phyloP scores from a whole-genome alignment of 2,888 invertebrate genomes.

The Trachelus tabidus region DNA sequence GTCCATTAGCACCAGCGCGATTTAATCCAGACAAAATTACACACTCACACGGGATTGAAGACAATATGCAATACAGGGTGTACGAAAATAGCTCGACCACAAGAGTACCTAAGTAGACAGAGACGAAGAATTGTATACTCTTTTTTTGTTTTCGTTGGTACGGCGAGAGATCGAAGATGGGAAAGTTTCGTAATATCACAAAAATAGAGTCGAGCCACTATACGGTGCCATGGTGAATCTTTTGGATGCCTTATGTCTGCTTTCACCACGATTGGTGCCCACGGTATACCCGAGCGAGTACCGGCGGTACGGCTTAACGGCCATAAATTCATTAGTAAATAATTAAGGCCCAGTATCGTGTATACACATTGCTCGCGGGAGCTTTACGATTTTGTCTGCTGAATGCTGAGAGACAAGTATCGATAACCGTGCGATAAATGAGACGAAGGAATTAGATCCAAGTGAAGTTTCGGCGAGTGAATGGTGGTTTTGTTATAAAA shows the following conservation, averaged over 20 bases:
- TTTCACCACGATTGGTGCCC: background rate
- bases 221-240: background rate
- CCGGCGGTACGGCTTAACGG: background rate
- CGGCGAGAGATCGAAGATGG: background rate
- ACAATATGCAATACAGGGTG: background rate
- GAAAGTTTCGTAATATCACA: slow-evolving; percentile 15
- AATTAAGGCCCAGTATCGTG: background rate
- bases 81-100: background rate
- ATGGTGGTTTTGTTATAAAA: background rate
- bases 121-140: background rate
- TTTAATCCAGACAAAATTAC: background rate
- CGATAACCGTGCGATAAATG: background rate
- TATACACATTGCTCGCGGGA: slow-evolving; percentile 2
- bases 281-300: background rate
- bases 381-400: background rate
- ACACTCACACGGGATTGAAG: background rate
- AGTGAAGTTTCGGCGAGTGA: background rate
- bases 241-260: background rate
- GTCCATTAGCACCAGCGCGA: background rate
- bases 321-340: slow-evolving; percentile 14
- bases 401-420: background rate
- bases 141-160: background rate
- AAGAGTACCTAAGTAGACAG: background rate
- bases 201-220: slow-evolving; percentile 13
- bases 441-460: background rate